Evolutionary conservation across 2,797 vertebrate genomes (phyloP), one percentile per base, ranked within the genome.

Genomic region (Leuciscus waleckii): DNA sequence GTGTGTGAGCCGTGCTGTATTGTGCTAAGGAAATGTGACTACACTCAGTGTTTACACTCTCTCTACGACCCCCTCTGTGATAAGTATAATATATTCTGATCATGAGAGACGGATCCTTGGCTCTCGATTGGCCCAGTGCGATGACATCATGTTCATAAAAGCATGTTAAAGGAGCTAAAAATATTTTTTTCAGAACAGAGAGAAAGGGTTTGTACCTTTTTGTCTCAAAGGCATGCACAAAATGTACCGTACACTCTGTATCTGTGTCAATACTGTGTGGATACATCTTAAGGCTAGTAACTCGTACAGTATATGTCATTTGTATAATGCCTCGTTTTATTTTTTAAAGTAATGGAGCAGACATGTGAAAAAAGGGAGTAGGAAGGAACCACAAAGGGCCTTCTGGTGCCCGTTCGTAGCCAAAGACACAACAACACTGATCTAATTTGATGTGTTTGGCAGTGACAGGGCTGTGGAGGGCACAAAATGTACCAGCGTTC

Each of bases 391-490:
- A 79, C 56, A 83, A 83, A 69, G 68, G 67, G 26, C 63, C 61
- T 56, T 73, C 67, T 79, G 81, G 80, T 79, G 80, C 43, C 74
- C 77, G 21, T 63, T 35, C 4, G 3, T 67, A 23, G 29, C 78
- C 78, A 84, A 68, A 84, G 61, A 77, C 73, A 77, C 46, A 84
- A 84, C 82, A 77, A 77, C 61, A 68, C 41, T 2, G 68, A 79
- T 83, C 35, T 79, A 43, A 79, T 56, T 35, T 87, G 75, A 87
- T 54, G 75, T 73, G 58, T 83, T 87, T 87, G 81, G 81, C 81
- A 87, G 56, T 32, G 74, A 69, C 49, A 0, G 71, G 46, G 35
- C 43, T 68, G 43, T 32, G 1, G n/a, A 74, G 75, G 43, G 81
- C 76, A 87, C 81, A 87, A 43, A 29, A 56, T 58, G 76, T 80